Evolutionary conservation across 2,888 invertebrate genomes (phyloP), one percentile per base, ranked within the genome.

Genomic region (Rutpela maculata): DNA sequence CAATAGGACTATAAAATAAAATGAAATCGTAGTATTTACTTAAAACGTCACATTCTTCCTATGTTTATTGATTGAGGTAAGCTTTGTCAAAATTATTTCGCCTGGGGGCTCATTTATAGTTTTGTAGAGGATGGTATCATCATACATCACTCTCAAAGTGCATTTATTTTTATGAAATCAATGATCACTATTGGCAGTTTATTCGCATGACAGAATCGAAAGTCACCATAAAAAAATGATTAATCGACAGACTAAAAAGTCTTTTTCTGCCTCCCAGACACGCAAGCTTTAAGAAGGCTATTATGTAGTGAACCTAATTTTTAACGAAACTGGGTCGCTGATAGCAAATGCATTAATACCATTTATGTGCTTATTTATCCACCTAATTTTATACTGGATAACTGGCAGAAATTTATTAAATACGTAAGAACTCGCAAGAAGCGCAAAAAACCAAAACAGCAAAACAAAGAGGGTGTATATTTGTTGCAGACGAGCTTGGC

Each of bases 211-310:
- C 43, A 67, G 26, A 67, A 50, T 22, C 19, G 26, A 67, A 67
- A 26, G 55, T 26, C 22, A n/a, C 67, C 55, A 22, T 67, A 62
- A 62, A 67, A 55, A 67, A 67, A 66, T 66, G 67, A 67, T 69
- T 59, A 59, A 69, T 69, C 22, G 69, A 11, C 15, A 6, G n/a
- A 38, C 57, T 68, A 56, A 57, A 57, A 69, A 59, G 59, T 35
- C 10, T 59, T 59, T 69, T 38, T 65, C 22, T 50, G 15, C 15
- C n/a, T n/a, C n/a, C 50, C 12, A 50, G 50, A 50, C 50, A 50
- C 50, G 50, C 50, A 17, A 50, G 50, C n/a, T 50, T 50, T n/a
- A 50, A 50, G 50, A n/a, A 50, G 50, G 50, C n/a, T 50, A 50
- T 50, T n/a, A 50, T 50, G 50, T 50, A n/a, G 50, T 50, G 50